Evolutionary conservation across 37 sponge, comb jelly and placozoan species (phyloP), one percentile per base, ranked within the genome.

Genomic region (Agelas oroides): DNA sequence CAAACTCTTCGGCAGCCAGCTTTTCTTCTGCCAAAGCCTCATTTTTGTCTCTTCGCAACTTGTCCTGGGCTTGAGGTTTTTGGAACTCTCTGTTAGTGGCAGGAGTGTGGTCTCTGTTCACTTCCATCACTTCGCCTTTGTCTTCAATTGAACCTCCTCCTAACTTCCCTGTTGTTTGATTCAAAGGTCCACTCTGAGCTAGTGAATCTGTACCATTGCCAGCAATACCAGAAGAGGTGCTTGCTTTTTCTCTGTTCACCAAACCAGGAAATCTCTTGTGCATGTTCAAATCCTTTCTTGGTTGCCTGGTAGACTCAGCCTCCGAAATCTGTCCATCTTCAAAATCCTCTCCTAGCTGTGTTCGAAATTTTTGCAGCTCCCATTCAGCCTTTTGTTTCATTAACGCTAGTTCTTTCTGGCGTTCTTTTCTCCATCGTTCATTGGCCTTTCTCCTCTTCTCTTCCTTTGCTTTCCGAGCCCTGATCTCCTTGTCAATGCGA

Each of bases 1-100:
- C 75, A 75, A 75, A 75, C 34, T 56, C 33, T 6, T 75, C 75
- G 14, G 75, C 75, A 75, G 75, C 75, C 20, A 57, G 20, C 24
- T 12, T 58, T 25, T 75, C 75, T 28, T 75, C 34, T 12, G 46
- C 46, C 46, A 46, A 46, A 46, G 46, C 46, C 46, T 12, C 46
- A 3, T 46, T 46, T 8, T 8, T 3, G 46, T 8, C 46, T 12
- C 46, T 8, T 46, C 8, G 3, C 3, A 8, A 31, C 27, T 67
- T 12, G 33, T 24, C 68, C 65, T 28, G 21, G 28, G 28, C n/a
- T 64, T 30, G n/a, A 23, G 11, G 8, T 28, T 13, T 64, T 64
- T 30, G 12, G 28, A 24, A 18, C 58, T 56, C 11, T 64, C 65
- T 19, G 21, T 30, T 64, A 11, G 65, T 11, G n/a, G n/a, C n/a